Conservation (phyloP, 2,888 invertebrate species). For the Hypomecis punctinalis region DNA sequence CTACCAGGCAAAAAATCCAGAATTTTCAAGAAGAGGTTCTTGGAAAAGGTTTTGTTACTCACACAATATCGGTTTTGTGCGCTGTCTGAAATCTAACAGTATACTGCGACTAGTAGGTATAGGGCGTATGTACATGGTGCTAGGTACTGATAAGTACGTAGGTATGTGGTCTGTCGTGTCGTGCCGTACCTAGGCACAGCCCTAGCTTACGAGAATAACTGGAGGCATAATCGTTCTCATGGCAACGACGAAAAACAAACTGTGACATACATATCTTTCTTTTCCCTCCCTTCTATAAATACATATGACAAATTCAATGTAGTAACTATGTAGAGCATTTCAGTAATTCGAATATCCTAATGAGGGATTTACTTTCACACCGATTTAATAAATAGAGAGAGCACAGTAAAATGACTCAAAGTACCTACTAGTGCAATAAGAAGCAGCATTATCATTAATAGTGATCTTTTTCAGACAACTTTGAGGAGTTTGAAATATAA, state of each 20-base stretch:
- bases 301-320: no score
- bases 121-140: conserved; percentile 45
- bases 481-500: no score
- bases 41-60: background rate
- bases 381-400: no score
- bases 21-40: no score
- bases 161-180: conserved; percentile 50
- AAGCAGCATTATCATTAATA: no score
- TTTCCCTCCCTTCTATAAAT: conserved; percentile 33
- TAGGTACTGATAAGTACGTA: conserved; percentile 19
- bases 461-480: no score
- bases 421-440: no score
- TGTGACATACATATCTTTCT: conserved; percentile 21
- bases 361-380: no score
- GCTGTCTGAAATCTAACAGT: conserved; percentile 60
- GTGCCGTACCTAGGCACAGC: conserved; percentile 65
- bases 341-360: no score
- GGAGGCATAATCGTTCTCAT: conserved; percentile 64
- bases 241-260: conserved; percentile 72
- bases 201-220: conserved; percentile 41
- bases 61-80: background rate
- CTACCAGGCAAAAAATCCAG: no score
- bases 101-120: conserved; percentile 59
- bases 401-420: no score
- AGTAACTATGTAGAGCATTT: background rate